phyloP scores from a whole-genome alignment of 2,113 vertebrate genomes.

The Chlamydotis undulata region DNA sequence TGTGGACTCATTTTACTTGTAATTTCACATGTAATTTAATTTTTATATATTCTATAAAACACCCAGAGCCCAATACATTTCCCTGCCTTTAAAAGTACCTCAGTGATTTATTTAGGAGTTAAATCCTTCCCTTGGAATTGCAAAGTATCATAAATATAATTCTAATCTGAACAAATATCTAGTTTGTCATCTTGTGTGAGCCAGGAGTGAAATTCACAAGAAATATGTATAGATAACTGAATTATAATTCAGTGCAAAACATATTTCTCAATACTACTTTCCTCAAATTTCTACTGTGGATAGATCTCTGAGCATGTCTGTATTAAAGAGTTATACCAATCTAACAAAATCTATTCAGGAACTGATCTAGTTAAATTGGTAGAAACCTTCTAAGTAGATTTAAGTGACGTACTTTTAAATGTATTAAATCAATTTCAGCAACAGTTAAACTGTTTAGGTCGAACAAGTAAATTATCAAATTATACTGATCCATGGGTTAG shows the following conservation, averaged over 20 bases:
- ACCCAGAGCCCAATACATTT: not conserved
- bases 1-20: not conserved
- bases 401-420: not conserved
- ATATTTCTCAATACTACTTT: not conserved
- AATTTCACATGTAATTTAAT: conserved; percentile 12
- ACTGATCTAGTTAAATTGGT: not conserved
- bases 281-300: not conserved
- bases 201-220: not conserved
- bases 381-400: not conserved
- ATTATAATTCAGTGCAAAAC: not conserved
- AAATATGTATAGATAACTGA: not conserved
- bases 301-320: not conserved
- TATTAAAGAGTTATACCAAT: not conserved
- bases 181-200: not conserved
- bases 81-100: not conserved
- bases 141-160: not conserved
- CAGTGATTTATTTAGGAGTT: not conserved
- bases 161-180: conserved; percentile 21
- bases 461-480: not conserved
- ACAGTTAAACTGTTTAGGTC: not conserved
- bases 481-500: not conserved
- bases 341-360: not conserved
- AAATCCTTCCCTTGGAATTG: not conserved
- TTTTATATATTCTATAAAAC: not conserved
- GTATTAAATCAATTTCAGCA: not conserved